Evolutionary conservation across 2,888 invertebrate genomes (phyloP).

Genomic region (Lycophotia porphyrea): DNA sequence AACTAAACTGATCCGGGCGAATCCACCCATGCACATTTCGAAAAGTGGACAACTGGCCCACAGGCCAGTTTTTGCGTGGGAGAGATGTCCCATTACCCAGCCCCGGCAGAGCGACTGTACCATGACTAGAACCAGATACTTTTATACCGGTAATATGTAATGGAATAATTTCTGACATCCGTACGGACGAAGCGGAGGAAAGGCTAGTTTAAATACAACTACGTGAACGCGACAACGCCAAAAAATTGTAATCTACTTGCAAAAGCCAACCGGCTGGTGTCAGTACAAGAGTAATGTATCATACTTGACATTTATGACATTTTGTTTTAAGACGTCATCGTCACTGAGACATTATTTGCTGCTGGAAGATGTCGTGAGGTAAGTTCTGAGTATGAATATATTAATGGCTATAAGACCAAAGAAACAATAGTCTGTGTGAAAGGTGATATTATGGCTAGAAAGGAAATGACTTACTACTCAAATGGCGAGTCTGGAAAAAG

Average conservation of each 20-base stretch:
- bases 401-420: background rate
- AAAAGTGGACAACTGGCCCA: too few species aligned
- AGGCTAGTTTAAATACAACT: background rate
- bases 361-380: background rate
- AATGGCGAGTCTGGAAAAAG: background rate
- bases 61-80: too few species aligned
- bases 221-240: too few species aligned
- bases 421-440: background rate
- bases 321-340: background rate
- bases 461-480: background rate
- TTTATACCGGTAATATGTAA: background rate
- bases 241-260: too few species aligned
- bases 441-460: background rate
- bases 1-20: too few species aligned
- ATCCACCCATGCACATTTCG: too few species aligned
- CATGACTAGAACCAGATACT: background rate
- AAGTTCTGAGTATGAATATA: background rate
- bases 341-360: background rate
- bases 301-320: background rate
- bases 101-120: too few species aligned
- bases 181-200: background rate
- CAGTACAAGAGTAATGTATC: background rate
- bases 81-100: too few species aligned
- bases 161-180: background rate
- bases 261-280: background rate